A percentile compares a stretch with the other conserved stretches of the same genome.
Evolutionary conservation across 2,888 invertebrate species (phyloP).

Genomic region (Dryobota labecula): DNA sequence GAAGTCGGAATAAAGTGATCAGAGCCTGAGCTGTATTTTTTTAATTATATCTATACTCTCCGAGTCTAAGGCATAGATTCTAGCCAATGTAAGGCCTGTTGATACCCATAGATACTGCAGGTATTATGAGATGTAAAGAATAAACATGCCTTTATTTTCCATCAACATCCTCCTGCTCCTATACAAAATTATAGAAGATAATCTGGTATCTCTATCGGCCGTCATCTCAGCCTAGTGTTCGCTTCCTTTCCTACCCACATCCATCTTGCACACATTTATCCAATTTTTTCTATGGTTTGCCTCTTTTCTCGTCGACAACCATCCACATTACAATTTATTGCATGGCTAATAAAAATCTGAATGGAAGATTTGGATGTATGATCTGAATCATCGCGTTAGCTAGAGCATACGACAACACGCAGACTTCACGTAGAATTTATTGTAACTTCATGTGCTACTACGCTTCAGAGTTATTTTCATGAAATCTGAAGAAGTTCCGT

Average conservation of each 20-base stretch:
- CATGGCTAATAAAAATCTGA: neutral
- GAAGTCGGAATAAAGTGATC: neutral
- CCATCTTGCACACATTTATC: neutral
- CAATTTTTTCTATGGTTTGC: neutral
- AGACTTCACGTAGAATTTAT: slow-evolving; percentile 21
- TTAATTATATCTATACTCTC: neutral
- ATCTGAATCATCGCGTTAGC: slow-evolving; percentile 31
- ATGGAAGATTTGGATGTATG: slow-evolving; percentile 12
- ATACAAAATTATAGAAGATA: neutral
- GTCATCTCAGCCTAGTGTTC: neutral
- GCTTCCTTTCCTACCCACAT: neutral
- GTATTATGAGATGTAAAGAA: neutral
- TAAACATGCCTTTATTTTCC: neutral
- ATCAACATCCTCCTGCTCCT: no score
- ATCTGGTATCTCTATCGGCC: neutral
- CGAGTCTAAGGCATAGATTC: neutral
- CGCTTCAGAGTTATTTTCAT: slow-evolving; percentile 19
- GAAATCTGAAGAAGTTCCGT: slow-evolving; percentile 24
- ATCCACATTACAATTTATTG: neutral
- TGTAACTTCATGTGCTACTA: slow-evolving; percentile 9
- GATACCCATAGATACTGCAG: neutral
- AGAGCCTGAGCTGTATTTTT: neutral
- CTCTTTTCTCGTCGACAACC: neutral
- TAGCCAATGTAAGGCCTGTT: neutral
- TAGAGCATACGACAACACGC: slow-evolving; percentile 34